Conservation (phyloP, 2,797 vertebrate genomes). For the Xenopus petersii region DNA sequence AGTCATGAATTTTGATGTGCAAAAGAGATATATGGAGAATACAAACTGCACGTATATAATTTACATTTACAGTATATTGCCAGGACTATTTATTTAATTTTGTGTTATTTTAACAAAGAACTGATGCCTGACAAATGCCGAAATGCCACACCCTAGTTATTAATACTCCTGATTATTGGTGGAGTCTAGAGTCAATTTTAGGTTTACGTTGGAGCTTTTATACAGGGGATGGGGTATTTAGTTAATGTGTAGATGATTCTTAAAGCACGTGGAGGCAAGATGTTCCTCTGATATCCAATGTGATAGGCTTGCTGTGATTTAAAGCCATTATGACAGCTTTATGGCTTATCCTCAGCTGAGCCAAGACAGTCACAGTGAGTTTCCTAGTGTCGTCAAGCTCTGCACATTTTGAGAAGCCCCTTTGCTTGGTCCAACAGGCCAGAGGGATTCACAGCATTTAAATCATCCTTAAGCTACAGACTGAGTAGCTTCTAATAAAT, state of each 20-base stretch:
- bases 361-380: conserved; percentile 56
- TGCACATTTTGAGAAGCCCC: conserved; percentile 30
- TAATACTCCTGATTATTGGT: background rate
- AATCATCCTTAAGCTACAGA: conserved; percentile 41
- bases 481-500: conserved; percentile 47
- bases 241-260: conserved; percentile 17
- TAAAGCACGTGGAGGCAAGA: conserved; percentile 58
- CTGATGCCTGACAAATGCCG: too few relatives aligned
- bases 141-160: background rate
- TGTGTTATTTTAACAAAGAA: too few relatives aligned
- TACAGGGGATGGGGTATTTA: conserved; percentile 12
- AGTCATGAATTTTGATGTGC: too few relatives aligned
- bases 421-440: conserved; percentile 45
- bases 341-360: conserved; percentile 62
- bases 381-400: conserved; percentile 43
- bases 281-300: conserved; percentile 58
- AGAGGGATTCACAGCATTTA: conserved; percentile 47
- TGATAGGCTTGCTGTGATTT: conserved; percentile 60
- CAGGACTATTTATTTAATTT: too few relatives aligned
- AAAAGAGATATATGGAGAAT: too few relatives aligned
- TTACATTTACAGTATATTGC: too few relatives aligned
- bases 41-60: too few relatives aligned
- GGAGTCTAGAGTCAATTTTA: background rate
- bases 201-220: background rate
- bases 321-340: conserved; percentile 66